Evolutionary conservation across 2,113 vertebrate genomes (phyloP).

Genomic region (Tringa solitaria): DNA sequence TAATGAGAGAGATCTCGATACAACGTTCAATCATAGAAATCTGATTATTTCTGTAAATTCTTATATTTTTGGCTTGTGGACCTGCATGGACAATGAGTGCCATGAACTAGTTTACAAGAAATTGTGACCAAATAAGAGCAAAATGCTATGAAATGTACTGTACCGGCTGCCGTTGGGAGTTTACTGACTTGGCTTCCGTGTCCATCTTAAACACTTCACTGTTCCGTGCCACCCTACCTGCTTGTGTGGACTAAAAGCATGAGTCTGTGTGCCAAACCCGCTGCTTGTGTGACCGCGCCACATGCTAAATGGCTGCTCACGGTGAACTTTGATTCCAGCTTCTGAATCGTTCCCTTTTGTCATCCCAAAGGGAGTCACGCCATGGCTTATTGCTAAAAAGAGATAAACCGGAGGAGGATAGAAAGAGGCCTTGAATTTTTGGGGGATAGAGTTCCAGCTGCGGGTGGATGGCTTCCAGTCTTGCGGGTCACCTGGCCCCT

Average conservation of each 20-base stretch:
- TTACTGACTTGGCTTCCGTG: constrained; percentile 56
- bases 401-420: constrained; percentile 71
- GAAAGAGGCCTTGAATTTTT: constrained; percentile 79
- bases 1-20: constrained; percentile 20
- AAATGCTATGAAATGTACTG: constrained; percentile 66
- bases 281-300: constrained; percentile 75
- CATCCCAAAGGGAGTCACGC: constrained; percentile 94
- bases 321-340: constrained; percentile 60
- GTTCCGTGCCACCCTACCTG: constrained; percentile 62
- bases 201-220: constrained; percentile 63
- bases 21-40: constrained; percentile 17
- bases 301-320: constrained; percentile 51
- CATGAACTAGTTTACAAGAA: constrained; percentile 82
- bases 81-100: constrained; percentile 77
- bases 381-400: constrained; percentile 97
- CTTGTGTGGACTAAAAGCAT: constrained; percentile 85
- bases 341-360: constrained; percentile 77
- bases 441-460: constrained; percentile 71
- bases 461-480: constrained; percentile 72
- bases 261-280: constrained; percentile 76
- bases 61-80: constrained; percentile 66
- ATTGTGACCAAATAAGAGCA: constrained; percentile 79
- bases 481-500: constrained; percentile 47
- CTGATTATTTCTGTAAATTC: constrained; percentile 51
- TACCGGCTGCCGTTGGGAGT: constrained; percentile 69